Conservation (phyloP, 1,140 invertebrate species). For the Drosophila obscura region DNA sequence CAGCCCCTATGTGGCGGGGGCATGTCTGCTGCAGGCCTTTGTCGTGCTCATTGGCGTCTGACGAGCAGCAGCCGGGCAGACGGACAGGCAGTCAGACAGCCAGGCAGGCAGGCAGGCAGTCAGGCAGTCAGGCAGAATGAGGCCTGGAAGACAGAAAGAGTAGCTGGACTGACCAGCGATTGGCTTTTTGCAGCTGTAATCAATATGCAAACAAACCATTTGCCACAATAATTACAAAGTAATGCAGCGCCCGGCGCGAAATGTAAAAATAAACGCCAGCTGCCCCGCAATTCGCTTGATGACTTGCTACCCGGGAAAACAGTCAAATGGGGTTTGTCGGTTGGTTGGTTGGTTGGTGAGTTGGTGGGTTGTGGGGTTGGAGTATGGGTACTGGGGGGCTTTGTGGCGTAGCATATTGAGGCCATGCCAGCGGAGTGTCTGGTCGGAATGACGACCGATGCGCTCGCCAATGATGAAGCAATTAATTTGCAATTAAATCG, state of each 20-base stretch:
- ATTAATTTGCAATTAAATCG: conserved; percentile 83
- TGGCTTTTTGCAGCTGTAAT: conserved; percentile 79
- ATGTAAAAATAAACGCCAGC: conserved; percentile 78
- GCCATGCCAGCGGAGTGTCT: conserved; percentile 25
- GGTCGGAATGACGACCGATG: conserved; percentile 45
- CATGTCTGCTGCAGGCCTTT: conserved; percentile 20
- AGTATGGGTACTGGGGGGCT: not conserved
- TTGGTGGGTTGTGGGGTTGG: not conserved
- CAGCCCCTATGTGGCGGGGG: conserved; percentile 16
- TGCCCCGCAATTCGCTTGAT: conserved; percentile 62
- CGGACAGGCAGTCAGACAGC: not conserved
- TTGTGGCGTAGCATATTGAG: conserved; percentile 55
- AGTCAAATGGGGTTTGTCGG: conserved; percentile 3
- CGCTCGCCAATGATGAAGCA: conserved; percentile 79
- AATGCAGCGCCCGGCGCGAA: conserved; percentile 66
- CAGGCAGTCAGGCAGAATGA: not conserved
- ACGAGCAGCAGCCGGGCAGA: not conserved
- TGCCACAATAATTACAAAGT: conserved; percentile 80
- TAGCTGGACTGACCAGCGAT: conserved; percentile 22
- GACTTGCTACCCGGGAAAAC: conserved; percentile 37
- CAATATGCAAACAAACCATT: conserved; percentile 81
- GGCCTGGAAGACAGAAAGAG: conserved; percentile 5
- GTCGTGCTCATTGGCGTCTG: conserved; percentile 11
- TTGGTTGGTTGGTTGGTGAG: conserved; percentile 3
- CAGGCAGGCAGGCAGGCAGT: not conserved